These are phyloP conservation scores for Doryteuthis pealeii DNA, from an alignment of 1,140 invertebrate genomes.

Conservation along the genomic window DNA sequence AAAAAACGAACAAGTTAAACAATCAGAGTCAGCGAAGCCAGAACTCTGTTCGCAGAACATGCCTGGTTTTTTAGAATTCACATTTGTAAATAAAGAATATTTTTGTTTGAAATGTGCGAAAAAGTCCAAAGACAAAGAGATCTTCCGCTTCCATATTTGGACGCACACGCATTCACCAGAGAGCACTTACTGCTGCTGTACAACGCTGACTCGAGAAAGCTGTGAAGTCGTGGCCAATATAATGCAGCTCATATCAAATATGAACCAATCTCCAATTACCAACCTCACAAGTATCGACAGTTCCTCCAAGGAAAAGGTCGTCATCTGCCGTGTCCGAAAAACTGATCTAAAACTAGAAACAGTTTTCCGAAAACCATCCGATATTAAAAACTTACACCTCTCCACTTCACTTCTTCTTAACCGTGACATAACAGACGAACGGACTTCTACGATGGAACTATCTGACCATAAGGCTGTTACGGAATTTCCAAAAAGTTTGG, in stretches of 20 bases:
- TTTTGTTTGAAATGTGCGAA: neutral
- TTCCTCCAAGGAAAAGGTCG: neutral
- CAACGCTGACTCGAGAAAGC: neutral
- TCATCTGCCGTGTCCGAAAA: neutral
- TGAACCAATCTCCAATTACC: neutral
- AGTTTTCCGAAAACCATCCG: neutral
- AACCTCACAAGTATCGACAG: neutral
- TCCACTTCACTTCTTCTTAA: neutral
- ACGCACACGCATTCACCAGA: neutral
- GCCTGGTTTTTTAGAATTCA: neutral
- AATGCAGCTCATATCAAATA: neutral
- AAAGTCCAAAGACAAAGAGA: slow-evolving; percentile 1
- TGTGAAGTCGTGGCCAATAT: neutral
- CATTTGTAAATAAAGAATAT: neutral
- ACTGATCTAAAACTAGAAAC: neutral
- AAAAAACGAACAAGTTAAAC: neutral
- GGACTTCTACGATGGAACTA: too few relatives aligned
- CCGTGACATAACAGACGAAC: too few relatives aligned
- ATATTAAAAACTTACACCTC: neutral
- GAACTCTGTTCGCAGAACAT: too few relatives aligned
- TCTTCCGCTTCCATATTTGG: neutral
- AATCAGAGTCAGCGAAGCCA: too few relatives aligned
- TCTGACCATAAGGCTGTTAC: too few relatives aligned
- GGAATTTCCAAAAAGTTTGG: too few relatives aligned
- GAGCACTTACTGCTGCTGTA: neutral